Percentiles rank a stretch among this genome's conserved stretches.
Conservation (phyloP, 2,113 vertebrate genomes). For the Acanthisitta chloris region DNA sequence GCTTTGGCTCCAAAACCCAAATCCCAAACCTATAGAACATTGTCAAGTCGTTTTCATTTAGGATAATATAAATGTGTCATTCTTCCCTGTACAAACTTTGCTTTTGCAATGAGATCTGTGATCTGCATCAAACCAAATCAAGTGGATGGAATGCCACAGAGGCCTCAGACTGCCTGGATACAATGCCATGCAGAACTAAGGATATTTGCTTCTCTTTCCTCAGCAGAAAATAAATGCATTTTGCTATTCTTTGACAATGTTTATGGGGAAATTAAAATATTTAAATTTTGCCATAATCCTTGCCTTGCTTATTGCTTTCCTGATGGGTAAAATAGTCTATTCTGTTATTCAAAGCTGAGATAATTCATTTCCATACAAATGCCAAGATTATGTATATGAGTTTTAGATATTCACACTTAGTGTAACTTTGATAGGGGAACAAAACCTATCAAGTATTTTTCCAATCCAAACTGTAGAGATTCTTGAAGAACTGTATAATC, state of each 20-base stretch:
- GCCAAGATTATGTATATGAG: neutral
- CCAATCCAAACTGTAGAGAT: neutral
- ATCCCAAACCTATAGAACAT: neutral
- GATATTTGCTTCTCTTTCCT: neutral
- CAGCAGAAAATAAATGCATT: neutral
- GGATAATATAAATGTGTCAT: neutral
- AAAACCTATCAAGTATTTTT: neutral
- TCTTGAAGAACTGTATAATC: neutral
- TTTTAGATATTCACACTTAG: neutral
- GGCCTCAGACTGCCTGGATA: neutral
- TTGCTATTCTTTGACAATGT: neutral
- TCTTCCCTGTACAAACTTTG: neutral
- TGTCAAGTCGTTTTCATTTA: neutral
- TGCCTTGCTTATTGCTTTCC: neutral
- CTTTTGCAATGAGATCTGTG: neutral
- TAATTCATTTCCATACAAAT: neutral
- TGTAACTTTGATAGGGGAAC: neutral
- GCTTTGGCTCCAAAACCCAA: neutral
- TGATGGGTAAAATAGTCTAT: neutral
- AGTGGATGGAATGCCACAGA: neutral
- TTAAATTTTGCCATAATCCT: neutral
- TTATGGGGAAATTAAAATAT: neutral
- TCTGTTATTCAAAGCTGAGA: neutral
- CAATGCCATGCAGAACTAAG: neutral
- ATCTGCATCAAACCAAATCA: neutral